Conservation (phyloP, 2,888 invertebrate genomes). For the Ennomos erosarius region DNA sequence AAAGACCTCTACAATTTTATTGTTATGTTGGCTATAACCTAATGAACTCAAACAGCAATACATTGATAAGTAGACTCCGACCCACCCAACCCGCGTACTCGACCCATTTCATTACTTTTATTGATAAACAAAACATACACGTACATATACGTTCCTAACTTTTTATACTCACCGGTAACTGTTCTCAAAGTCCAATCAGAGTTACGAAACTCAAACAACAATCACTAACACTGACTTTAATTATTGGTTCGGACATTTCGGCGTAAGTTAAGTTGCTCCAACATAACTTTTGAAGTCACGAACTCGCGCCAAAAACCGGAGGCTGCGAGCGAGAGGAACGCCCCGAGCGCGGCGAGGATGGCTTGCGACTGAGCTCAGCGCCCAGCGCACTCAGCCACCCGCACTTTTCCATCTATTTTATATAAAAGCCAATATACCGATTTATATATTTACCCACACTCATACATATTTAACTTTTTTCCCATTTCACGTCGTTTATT, state of each 20-base stretch:
- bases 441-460: slow-evolving; percentile 85
- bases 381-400: slow-evolving; percentile 52
- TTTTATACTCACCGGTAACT: slow-evolving; percentile 27
- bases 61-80: too few species aligned
- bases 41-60: too few species aligned
- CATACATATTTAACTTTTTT: slow-evolving; percentile 86
- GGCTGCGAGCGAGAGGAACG: slow-evolving; percentile 33
- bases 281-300: slow-evolving; percentile 13
- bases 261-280: slow-evolving; percentile 10
- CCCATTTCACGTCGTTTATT: slow-evolving; percentile 84
- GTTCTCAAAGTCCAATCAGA: slow-evolving; percentile 34
- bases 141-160: not conserved
- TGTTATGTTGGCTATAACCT: too few species aligned
- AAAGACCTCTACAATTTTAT: too few species aligned
- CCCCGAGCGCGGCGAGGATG: slow-evolving; percentile 54
- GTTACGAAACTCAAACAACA: slow-evolving; percentile 27
- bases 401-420: slow-evolving; percentile 74
- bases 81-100: too few species aligned
- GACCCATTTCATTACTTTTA: not conserved
- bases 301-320: slow-evolving; percentile 52
- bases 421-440: slow-evolving; percentile 82
- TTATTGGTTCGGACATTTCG: slow-evolving; percentile 12
- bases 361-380: slow-evolving; percentile 73
- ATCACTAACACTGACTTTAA: slow-evolving; percentile 30
- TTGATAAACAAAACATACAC: not conserved